Evolutionary conservation across 2,113 vertebrate species (phyloP), one percentile per base, ranked within the genome.

Genomic region (Cygnus buccinator): DNA sequence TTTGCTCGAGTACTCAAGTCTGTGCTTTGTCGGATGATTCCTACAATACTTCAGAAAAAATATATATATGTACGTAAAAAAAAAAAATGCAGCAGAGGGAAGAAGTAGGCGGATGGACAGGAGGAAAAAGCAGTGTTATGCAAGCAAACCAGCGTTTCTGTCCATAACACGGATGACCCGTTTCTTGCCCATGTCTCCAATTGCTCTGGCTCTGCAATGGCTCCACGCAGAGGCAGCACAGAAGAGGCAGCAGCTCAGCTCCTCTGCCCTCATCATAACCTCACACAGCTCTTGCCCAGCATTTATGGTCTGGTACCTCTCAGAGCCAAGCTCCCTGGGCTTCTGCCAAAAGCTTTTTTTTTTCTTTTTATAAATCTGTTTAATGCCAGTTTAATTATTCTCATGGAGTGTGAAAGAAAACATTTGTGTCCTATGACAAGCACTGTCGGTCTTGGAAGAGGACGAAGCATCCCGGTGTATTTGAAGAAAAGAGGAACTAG

Each of bases 161-260:
- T 13, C 48, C 23, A 7, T 28, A 26, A 11, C 5, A 1, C 4
- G 5, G 17, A 31, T 9, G 37, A 65, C 6, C 43, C 9, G 1
- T 9, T 58, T 58, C 43, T 48, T 21, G 11, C 7, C 12, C 9
- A 2, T 2, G 4, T 15, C 19, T 25, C 28, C 33, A 3, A 8
- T 2, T 21, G 9, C 9, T 50, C 18, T 28, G 7, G 14, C 41
- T 68, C 35, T 37, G 29, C 43, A 11, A 2, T 3, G 10, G 44
- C 13, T 25, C 26, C 4, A 0, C 2, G 18, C 12, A 1, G 43
- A 44, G 33, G 31, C 8, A 11, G 3, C 3, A 6, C 46, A 22
- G 23, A 10, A 1, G 43, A 44, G 33, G 31, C 8, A 11, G 3
- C 3, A 6, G 37, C 55, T 87, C 63, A 73, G 31, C 41, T 81